Base-by-base conservation (phyloP, 2,113 vertebrate species). In the Dascyllus trimaculatus region DNA sequence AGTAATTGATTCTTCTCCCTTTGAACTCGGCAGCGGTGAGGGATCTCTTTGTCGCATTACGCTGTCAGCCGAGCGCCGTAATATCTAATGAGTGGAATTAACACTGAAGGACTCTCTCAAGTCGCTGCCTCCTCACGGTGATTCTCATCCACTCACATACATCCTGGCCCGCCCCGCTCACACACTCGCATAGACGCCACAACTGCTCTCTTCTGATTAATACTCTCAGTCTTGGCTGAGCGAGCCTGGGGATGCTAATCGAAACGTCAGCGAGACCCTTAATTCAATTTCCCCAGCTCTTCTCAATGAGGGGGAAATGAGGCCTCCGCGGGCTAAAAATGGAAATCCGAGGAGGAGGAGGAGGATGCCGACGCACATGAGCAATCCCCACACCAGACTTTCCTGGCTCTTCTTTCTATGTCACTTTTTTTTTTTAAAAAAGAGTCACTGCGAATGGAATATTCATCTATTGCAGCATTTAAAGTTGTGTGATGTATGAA, bases 251-350 rank as follows among this genome's bases (percentile, higher is more conserved):
- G 89, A 91, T 87, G 90, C 87, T 91, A 93, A 93, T 93, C 79
- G 78, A 91, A 93, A 86, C 70, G 86, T 89, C 89, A 92, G 86
- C 67, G 29, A 88, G 88, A 93, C 86, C 86, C 85, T 88, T 91
- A 93, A 92, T 90, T 94, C 75, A 90, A 93, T 93, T 93, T 93
- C 76, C n/a, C 71, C 68, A 79, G 82, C 82, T 90, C 85, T 83
- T 82, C 88, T 89, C 85, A 83, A 85, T 85, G 89, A 90, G 84
- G 75, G 83, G 77, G 79, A 91, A 92, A 89, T 75, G 71, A 92
- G 81, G 81, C 84, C 87, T 91, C 67, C 15, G 53, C 69, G 35
- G 52, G 81, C 90, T 94, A 91, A 93, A 92, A 89, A 93, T 92
- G 90, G 91, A 91, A 88, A 71, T 71, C n/a, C 26, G 38, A 66